Evolutionary conservation across 2,888 invertebrate genomes (phyloP).

Genomic region (Ceriagrion tenellum): DNA sequence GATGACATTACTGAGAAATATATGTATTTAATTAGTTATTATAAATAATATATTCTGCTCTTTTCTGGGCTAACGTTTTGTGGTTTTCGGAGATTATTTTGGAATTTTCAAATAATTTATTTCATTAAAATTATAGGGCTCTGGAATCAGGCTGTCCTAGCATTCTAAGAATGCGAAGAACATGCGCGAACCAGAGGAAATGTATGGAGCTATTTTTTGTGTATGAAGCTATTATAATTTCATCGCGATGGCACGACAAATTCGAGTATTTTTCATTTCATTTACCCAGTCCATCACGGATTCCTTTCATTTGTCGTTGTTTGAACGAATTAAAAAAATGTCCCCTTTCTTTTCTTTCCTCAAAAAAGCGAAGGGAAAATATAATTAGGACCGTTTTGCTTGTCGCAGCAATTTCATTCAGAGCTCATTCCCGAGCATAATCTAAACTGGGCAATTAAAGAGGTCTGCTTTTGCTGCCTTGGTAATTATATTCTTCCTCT

Average conservation of each 20-base stretch:
- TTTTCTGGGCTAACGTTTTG: no score
- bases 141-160: no score
- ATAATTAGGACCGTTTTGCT: constrained; percentile 9
- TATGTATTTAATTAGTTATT: no score
- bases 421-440: neutral
- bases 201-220: neutral
- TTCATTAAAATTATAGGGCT: no score
- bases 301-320: neutral
- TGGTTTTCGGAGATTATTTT: no score
- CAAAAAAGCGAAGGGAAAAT: neutral
- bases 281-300: neutral
- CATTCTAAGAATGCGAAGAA: neutral
- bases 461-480: neutral
- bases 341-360: neutral
- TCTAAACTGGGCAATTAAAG: neutral
- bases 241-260: neutral
- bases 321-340: neutral
- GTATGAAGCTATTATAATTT: neutral
- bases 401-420: constrained; percentile 12
- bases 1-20: no score
- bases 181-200: neutral
- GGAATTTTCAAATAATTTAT: no score
- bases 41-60: no score
- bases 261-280: neutral
- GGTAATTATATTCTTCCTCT: constrained; percentile 31